Evolutionary conservation across 2,113 vertebrate genomes (phyloP).

Genomic region (Mus musculus): GRCm39 chr15:72063501-72064000

Average conservation of each 20-base stretch:
- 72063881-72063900: background rate
- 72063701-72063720: slow-evolving; percentile 5
- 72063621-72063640: background rate
- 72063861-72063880: background rate
- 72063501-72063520: background rate
- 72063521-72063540: background rate
- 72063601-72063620: background rate
- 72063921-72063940: too few species aligned
- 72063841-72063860: background rate
- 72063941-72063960: background rate
- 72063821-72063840: background rate
- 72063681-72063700: background rate
- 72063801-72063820: background rate
- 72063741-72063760: background rate
- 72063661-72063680: background rate
- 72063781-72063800: background rate
- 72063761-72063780: background rate
- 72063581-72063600: background rate
- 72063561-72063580: background rate
- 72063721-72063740: background rate
- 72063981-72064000: background rate
- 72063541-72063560: background rate
- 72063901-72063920: background rate
- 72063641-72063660: slow-evolving; percentile 18
- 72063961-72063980: background rate